phyloP scores from a whole-genome alignment of 2,888 invertebrate genomes.

The Ischnus inquisitorius region DNA sequence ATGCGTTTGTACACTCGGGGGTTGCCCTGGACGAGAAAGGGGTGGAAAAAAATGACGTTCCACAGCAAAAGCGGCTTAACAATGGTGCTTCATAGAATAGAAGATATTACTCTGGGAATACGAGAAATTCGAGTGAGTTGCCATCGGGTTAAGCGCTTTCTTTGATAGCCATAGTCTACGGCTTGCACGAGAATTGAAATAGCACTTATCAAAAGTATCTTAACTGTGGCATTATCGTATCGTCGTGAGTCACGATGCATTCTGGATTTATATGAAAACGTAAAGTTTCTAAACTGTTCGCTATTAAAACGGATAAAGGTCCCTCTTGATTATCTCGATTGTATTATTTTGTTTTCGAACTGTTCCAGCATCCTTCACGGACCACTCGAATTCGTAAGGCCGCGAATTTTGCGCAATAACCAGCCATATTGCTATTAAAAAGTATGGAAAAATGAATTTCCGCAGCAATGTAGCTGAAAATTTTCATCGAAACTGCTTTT shows the following conservation, averaged over 20 bases:
- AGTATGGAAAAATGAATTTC: too few species aligned
- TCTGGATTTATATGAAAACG: background rate
- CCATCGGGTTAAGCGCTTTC: conserved; percentile 40
- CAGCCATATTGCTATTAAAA: too few species aligned
- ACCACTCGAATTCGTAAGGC: background rate
- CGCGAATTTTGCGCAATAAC: background rate
- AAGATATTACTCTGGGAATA: conserved; percentile 3
- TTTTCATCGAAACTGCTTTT: too few species aligned
- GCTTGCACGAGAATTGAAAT: conserved; percentile 38
- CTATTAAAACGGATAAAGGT: background rate
- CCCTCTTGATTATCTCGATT: background rate
- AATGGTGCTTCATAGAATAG: background rate
- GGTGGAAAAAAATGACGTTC: conserved; percentile 21
- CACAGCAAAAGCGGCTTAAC: conserved; percentile 30
- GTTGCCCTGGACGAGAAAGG: background rate
- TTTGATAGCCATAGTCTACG: conserved; percentile 17
- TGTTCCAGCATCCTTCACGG: background rate
- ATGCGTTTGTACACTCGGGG: background rate
- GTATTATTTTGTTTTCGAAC: background rate
- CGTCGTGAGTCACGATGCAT: background rate
- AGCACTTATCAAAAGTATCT: conserved; percentile 53
- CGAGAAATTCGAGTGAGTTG: background rate
- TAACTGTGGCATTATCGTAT: background rate
- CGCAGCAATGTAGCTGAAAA: too few species aligned
- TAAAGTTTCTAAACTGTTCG: background rate